A percentile compares a stretch with the other conserved stretches of the same genome.
These are phyloP conservation scores for Tyria jacobaeae DNA, from an alignment of 2,888 invertebrate genomes.

Conservation along the genomic window DNA sequence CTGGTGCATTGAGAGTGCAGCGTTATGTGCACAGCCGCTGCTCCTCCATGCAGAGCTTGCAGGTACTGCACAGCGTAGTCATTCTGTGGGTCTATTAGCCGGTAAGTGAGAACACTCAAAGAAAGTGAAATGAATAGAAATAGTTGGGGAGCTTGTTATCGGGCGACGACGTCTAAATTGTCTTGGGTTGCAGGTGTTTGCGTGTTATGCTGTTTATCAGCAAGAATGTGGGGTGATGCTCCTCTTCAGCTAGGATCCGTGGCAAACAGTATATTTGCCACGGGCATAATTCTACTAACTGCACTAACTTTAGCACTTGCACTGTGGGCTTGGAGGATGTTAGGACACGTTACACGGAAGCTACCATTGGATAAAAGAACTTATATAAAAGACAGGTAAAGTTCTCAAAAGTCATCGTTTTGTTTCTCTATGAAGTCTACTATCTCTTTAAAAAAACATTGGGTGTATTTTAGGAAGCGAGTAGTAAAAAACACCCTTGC, in stretches of 20 bases:
- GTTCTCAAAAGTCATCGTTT: background rate
- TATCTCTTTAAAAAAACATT: background rate
- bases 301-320: conserved; percentile 90
- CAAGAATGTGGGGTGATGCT: conserved; percentile 89
- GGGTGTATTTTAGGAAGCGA: conserved; percentile 59
- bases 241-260: conserved; percentile 83
- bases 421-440: background rate
- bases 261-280: conserved; percentile 89
- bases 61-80: conserved; percentile 87
- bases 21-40: conserved; percentile 90
- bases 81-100: conserved; percentile 90
- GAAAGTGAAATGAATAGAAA: no score
- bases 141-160: background rate
- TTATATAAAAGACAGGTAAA: conserved; percentile 84
- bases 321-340: conserved; percentile 88
- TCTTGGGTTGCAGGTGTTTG: conserved; percentile 85
- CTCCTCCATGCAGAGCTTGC: conserved; percentile 90
- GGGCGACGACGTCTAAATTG: background rate
- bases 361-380: conserved; percentile 86
- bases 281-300: conserved; percentile 89
- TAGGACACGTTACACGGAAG: conserved; percentile 86
- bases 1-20: conserved; percentile 89
- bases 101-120: conserved; percentile 64
- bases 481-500: conserved; percentile 73
- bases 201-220: conserved; percentile 88